A percentile compares a stretch with the other conserved stretches of the same genome.
phyloP scores from a whole-genome alignment of 2,888 invertebrate genomes.

The Brachycybe producta region DNA sequence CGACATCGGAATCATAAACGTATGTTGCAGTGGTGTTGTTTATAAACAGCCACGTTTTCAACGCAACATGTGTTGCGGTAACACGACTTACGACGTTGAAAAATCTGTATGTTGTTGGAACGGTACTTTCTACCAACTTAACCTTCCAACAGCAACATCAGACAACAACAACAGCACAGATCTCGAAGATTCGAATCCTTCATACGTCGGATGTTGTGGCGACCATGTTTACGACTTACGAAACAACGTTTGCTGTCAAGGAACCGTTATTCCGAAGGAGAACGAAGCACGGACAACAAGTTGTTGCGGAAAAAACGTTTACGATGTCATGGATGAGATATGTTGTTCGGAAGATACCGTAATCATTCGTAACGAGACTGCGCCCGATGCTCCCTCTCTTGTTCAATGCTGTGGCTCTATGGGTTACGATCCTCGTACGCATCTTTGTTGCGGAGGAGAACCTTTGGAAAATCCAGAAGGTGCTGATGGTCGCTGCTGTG shows the following conservation, averaged over 20 bases:
- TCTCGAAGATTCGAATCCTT: too few species aligned
- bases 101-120: conserved; percentile 13
- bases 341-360: not conserved
- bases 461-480: not conserved
- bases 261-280: conserved; percentile 2
- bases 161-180: not conserved
- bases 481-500: conserved; percentile 10
- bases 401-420: conserved; percentile 2
- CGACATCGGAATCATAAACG: too few species aligned
- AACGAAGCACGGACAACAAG: not conserved
- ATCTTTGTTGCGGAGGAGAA: conserved; percentile 12
- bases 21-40: conserved; percentile 13
- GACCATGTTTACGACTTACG: conserved; percentile 11
- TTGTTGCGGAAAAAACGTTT: conserved; percentile 10
- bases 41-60: not conserved
- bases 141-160: not conserved
- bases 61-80: conserved; percentile 10
- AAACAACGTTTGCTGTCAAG: conserved; percentile 10
- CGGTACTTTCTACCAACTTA: conserved; percentile 13
- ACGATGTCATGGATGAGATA: conserved; percentile 6
- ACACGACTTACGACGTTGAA: conserved; percentile 8
- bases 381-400: conserved; percentile 4
- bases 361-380: not conserved
- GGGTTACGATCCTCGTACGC: conserved; percentile 6
- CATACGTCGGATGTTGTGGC: conserved; percentile 6